These are phyloP conservation scores for Scolopax mira DNA, from an alignment of 2,113 vertebrate genomes.

Conservation along the genomic window DNA sequence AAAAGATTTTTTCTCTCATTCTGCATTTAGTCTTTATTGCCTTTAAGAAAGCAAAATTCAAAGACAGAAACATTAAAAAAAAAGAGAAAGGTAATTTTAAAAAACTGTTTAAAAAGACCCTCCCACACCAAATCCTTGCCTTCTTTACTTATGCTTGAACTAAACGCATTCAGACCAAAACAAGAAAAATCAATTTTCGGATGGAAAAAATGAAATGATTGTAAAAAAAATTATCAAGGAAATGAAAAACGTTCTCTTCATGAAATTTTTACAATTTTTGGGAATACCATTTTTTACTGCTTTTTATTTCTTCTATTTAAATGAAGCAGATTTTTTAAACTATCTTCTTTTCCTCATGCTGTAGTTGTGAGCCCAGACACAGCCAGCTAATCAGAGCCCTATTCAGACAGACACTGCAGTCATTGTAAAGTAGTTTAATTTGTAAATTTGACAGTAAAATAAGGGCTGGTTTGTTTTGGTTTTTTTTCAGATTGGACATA, in stretches of 20 bases:
- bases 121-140: not conserved
- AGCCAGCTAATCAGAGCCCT: not conserved
- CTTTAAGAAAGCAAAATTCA: not conserved
- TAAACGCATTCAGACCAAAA: not conserved
- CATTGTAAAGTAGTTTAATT: not conserved
- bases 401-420: not conserved
- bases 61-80: not conserved
- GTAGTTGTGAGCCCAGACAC: not conserved
- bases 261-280: not conserved
- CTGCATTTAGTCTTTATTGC: not conserved
- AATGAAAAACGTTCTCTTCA: not conserved
- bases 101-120: not conserved
- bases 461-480: accelerated
- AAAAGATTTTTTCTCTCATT: not conserved
- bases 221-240: not conserved
- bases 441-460: not conserved
- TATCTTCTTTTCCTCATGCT: not conserved
- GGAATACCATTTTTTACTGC: accelerated
- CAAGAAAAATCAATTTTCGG: not conserved
- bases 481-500: not conserved
- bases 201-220: not conserved
- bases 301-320: not conserved
- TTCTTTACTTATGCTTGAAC: not conserved
- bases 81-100: not conserved
- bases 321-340: not conserved